Base-by-base conservation (phyloP, 2,113 vertebrate genomes). In the Cavia aperea region DNA sequence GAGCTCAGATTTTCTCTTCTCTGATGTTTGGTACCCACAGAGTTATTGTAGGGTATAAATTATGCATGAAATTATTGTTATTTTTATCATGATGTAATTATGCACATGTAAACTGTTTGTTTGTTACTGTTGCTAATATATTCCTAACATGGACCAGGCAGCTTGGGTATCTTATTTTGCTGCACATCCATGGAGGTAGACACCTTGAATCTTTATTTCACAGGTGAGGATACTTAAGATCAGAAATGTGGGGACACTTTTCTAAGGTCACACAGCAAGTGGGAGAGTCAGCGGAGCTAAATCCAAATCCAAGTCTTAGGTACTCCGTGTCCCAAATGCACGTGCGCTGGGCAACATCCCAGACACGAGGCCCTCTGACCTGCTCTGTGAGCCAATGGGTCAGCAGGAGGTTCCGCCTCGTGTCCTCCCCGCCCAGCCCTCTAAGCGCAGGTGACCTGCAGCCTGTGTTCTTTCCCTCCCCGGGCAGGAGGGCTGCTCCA, bases 181-280 rank as follows among this genome's bases (percentile, higher is more conserved):
- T 82, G 78, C 29, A 81, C 4, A 46, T 7, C 36, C 72, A 66
- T 4, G 19, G 26, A 68, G 58, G 75, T 60, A 62, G 75, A 70
- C 1, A 31, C 39, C 51, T 29, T 24, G n/a, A 54, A 24, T 81
- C 82, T 90, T 84, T 60, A 78, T 81, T 51, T 93, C 68, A 82
- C 0, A 84, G 60, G 51, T 36, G 39, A 75, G 24, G 21, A 43
- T 39, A 60, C 19, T 75, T 60, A 81, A 39, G 31, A 60, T 92
- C 72, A 88, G 84, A 91, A 49, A 84, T 31, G 73, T 81, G 60
- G 62, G 68, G 91, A 72, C n/a, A 60, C 43, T 88, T 78, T 81
- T 65, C 36, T 23, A 84, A 81, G 89, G 46, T 83, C 81, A 92
- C 87, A 91, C 12, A 79, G 88, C 10, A 89, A 73, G 26, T 10